A percentile compares a stretch with the other conserved stretches of the same genome.
These are phyloP conservation scores for Nasua narica DNA, from an alignment of 2,797 vertebrate species.

Conservation along the genomic window DNA sequence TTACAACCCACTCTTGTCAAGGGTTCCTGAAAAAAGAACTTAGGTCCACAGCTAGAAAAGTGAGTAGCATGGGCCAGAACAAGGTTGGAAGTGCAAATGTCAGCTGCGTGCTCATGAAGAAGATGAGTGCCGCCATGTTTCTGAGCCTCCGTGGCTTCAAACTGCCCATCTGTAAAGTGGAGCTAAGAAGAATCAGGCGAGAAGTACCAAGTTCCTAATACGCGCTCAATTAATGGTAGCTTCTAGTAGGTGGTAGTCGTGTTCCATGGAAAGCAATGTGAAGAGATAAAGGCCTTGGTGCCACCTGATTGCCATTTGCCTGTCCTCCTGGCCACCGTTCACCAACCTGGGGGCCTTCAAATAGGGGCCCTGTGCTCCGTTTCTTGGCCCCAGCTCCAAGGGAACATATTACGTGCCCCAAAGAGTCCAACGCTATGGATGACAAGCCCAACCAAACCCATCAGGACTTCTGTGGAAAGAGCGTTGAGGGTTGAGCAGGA, in stretches of 20 bases:
- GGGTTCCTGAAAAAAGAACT: background rate
- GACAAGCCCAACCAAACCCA: background rate
- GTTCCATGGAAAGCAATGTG: background rate
- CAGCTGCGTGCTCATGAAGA: background rate
- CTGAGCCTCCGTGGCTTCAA: background rate
- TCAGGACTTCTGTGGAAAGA: background rate
- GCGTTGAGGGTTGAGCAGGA: background rate
- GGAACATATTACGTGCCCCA: background rate
- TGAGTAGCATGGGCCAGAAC: background rate
- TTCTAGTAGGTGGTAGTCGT: background rate
- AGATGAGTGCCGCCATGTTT: background rate
- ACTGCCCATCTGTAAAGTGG: background rate
- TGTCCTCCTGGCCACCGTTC: background rate
- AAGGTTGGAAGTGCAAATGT: background rate
- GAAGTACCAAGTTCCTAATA: background rate
- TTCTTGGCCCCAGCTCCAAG: background rate
- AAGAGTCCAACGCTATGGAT: background rate
- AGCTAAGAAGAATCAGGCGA: background rate
- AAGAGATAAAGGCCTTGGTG: background rate
- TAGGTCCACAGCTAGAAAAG: constrained; percentile 1
- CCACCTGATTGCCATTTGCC: background rate
- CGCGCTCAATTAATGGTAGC: background rate
- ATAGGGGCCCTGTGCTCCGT: background rate
- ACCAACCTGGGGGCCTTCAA: background rate
- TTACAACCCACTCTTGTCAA: constrained; percentile 2